These are phyloP conservation scores for Trachelus tabidus DNA, from an alignment of 2,888 invertebrate species.

Conservation along the genomic window DNA sequence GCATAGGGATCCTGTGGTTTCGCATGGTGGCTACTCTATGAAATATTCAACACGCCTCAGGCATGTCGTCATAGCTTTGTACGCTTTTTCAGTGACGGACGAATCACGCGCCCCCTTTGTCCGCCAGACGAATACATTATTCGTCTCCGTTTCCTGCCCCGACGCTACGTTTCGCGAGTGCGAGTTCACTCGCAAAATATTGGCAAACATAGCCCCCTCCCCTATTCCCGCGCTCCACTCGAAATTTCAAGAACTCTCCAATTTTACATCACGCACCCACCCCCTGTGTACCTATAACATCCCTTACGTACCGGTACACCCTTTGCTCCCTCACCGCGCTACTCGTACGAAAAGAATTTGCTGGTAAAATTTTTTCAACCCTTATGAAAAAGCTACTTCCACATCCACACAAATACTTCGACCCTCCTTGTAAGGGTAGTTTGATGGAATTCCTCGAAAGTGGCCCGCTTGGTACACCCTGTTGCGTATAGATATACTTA, in stretches of 20 bases:
- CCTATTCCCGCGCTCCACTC: background rate
- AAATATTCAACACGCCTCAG: constrained; percentile 60
- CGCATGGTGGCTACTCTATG: constrained; percentile 52
- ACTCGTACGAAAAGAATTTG: background rate
- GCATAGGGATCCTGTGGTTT: constrained; percentile 35
- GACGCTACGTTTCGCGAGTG: background rate
- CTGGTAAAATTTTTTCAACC: background rate
- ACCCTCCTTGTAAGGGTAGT: background rate
- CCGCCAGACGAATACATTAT: constrained; percentile 52
- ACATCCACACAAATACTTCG: background rate
- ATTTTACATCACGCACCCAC: background rate
- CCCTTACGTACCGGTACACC: background rate
- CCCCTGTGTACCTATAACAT: background rate
- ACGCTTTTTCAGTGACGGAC: constrained; percentile 11
- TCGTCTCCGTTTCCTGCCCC: constrained; percentile 33
- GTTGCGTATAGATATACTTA: background rate
- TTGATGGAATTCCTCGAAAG: background rate
- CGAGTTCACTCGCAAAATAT: background rate
- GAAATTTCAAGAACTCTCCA: background rate
- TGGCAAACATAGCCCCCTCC: background rate
- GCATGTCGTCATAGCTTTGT: constrained; percentile 55
- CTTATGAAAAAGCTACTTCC: background rate
- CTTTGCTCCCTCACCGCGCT: background rate
- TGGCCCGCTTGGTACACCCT: background rate
- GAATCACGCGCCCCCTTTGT: constrained; percentile 23